Conservation (phyloP, 2,113 vertebrate genomes). For the Gasterosteus nipponicus region DNA sequence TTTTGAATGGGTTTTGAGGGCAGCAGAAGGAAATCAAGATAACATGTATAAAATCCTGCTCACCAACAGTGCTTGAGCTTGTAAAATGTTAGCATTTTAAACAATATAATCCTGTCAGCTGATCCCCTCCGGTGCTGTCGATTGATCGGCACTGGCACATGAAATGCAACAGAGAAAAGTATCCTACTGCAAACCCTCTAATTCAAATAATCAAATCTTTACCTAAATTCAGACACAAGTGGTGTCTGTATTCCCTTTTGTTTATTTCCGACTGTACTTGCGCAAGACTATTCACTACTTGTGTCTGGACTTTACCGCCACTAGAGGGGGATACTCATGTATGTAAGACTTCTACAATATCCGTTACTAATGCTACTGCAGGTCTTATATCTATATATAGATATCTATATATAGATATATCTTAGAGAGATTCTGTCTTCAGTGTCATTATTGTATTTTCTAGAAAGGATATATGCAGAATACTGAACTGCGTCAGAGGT, state of each 20-base stretch:
- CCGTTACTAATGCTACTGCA: neutral
- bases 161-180: neutral
- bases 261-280: neutral
- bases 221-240: neutral
- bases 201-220: too few relatives aligned
- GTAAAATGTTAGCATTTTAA: neutral
- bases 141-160: neutral
- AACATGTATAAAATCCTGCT: neutral
- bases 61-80: neutral
- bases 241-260: neutral
- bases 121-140: slow-evolving; percentile 30
- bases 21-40: neutral
- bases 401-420: too few relatives aligned
- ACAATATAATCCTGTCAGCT: neutral
- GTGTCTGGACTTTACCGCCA: slow-evolving; percentile 15
- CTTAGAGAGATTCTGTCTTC: neutral
- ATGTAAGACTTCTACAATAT: neutral
- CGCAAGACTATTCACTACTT: neutral
- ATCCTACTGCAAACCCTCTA: neutral
- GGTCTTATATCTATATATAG: neutral
- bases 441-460: neutral
- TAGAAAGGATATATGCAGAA: too few relatives aligned
- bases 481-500: neutral
- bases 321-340: slow-evolving; percentile 47
- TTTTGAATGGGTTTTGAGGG: neutral